Evolutionary conservation across 2,113 vertebrate genomes (phyloP).

Genomic region (Columba janthina): DNA sequence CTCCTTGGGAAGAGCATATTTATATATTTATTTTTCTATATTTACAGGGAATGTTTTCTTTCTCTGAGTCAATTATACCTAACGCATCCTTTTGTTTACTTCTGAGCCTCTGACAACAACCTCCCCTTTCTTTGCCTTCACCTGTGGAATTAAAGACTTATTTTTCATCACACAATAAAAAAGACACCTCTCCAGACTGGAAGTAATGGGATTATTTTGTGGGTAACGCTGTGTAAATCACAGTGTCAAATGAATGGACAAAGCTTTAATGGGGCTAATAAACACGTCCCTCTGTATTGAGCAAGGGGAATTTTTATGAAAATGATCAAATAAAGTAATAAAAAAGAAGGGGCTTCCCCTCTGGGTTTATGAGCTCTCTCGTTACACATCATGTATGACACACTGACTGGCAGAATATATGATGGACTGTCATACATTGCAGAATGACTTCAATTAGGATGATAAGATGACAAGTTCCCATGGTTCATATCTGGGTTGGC

Average conservation of each 20-base stretch:
- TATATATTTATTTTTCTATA: conserved; percentile 33
- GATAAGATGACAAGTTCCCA: conserved; percentile 69
- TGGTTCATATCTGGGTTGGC: conserved; percentile 51
- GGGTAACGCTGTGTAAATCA: conserved; percentile 64
- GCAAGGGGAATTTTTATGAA: conserved; percentile 58
- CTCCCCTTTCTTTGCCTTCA: neutral
- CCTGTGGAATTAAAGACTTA: conserved; percentile 33
- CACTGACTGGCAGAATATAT: conserved; percentile 67
- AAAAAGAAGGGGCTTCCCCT: conserved; percentile 67
- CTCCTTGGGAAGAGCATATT: conserved; percentile 36
- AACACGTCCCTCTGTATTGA: conserved; percentile 38
- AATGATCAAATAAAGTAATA: conserved; percentile 66
- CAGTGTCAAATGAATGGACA: conserved; percentile 61
- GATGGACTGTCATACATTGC: conserved; percentile 70
- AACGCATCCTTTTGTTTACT: conserved; percentile 46
- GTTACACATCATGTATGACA: conserved; percentile 70
- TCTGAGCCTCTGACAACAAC: neutral
- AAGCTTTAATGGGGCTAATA: conserved; percentile 68
- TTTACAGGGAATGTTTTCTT: conserved; percentile 46
- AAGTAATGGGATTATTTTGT: conserved; percentile 56
- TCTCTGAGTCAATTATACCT: conserved; percentile 45
- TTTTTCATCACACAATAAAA: conserved; percentile 14
- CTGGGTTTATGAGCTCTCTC: conserved; percentile 70
- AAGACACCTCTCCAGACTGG: neutral
- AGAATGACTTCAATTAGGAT: conserved; percentile 74